Base-by-base conservation (phyloP, 2,797 vertebrate genomes). In the Macropodus opercularis region DNA sequence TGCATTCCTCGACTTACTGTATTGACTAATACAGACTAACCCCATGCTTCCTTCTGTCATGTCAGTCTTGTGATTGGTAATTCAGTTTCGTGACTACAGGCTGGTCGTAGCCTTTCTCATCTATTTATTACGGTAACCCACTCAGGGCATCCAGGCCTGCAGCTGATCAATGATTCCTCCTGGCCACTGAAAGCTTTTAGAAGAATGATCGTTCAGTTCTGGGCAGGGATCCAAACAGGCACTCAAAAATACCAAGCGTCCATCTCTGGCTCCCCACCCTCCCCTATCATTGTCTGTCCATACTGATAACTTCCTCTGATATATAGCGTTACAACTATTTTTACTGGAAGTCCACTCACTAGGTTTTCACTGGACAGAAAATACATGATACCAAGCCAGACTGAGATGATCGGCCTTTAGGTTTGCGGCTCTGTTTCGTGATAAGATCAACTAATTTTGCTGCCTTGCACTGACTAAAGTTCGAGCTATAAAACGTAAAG, bases 161-260 rank as follows among this genome's bases (percentile, higher is more conserved):
- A 73, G 17, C 47, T 43, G 63, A 79, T 87, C 73, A 69, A 79
- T 86, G 81, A 78, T 72, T 68, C 62, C 64, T 38, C 32, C 36
- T 31, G 55, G 63, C 57, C 32, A 59, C 57, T 85, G 72, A 60
- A 75, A 79, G 86, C 82, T 88, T 91, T 91, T 77, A 83, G 72
- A 18, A 72, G 63, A 83, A 79, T 63, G 34, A 83, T 80, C 63
- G 80, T 76, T 84, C 43, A 68, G 50, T 71, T 77, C 78, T 85
- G 79, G 88, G 87, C 83, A 39, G 26, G 13, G 63, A 46, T 88
- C 88, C 87, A 90, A 79, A 75, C 35, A 26, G 24, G 52, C 81
- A 85, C 75, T 89, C 26, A 29, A 68, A 69, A 79, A 67, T 53
- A 76, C 43, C 51, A 39, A 43, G 47, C 3, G 2, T 43, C 23